Percentiles rank a stretch among this genome's conserved stretches.
Conservation (phyloP, 2,113 vertebrate species). For the Potamarius usumacintae region DNA sequence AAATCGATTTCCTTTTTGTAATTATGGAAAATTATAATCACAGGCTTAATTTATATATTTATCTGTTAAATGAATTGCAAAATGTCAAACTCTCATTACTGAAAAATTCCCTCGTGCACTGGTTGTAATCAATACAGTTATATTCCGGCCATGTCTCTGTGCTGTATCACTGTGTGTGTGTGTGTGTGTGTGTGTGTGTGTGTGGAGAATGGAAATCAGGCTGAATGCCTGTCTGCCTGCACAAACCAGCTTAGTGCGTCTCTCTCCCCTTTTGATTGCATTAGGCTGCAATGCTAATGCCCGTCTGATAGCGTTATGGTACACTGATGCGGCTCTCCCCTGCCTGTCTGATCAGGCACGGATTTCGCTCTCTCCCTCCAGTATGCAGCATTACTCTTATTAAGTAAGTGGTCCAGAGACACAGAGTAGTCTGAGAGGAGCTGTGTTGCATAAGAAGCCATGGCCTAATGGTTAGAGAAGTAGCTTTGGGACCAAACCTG, state of each 20-base stretch:
- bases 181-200: not conserved
- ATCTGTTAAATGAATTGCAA: constrained; percentile 1
- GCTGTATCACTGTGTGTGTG: not conserved
- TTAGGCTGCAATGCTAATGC: constrained; percentile 34
- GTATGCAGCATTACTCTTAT: constrained; percentile 30
- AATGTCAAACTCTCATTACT: not conserved
- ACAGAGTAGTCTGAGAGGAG: not conserved
- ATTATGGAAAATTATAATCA: not conserved
- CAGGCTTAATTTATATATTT: not conserved
- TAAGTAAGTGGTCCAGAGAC: constrained; percentile 15
- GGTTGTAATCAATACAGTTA: not conserved
- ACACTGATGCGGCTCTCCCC: constrained; percentile 22
- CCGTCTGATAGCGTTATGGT: constrained; percentile 40
- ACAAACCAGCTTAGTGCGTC: constrained; percentile 24
- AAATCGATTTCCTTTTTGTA: not conserved
- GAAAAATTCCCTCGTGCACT: not conserved
- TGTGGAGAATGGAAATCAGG: constrained; percentile 21
- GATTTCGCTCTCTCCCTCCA: constrained; percentile 12
- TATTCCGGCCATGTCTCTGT: not conserved
- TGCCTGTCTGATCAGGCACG: not conserved
- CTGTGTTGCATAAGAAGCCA: not conserved
- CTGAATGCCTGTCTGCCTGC: constrained; percentile 3
- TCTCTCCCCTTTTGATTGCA: constrained; percentile 45
- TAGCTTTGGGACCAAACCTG: no score
- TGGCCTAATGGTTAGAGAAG: no score